phyloP scores from a whole-genome alignment of 2,113 vertebrate species.

The Spea bombifrons region DNA sequence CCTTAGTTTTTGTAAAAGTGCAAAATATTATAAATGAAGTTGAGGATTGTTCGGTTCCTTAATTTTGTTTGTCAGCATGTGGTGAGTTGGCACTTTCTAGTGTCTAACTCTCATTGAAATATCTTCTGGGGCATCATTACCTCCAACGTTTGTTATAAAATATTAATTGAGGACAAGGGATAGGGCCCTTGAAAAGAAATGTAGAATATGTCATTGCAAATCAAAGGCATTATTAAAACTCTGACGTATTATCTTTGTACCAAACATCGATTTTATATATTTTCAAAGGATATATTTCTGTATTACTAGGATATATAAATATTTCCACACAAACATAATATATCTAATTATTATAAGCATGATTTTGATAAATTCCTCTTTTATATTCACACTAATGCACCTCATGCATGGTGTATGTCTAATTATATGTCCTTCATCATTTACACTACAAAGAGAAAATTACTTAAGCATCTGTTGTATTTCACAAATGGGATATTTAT shows the following conservation, averaged over 20 bases:
- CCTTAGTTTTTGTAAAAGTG: constrained; percentile 11
- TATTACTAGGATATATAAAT: background rate
- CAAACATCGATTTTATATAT: too few species aligned
- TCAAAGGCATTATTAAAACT: background rate
- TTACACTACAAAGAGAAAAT: constrained; percentile 3
- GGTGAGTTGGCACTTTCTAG: constrained; percentile 11
- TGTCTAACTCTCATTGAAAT: background rate
- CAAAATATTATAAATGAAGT: constrained; percentile 23
- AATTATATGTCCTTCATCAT: background rate
- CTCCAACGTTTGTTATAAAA: constrained; percentile 10
- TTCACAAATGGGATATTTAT: constrained; percentile 3
- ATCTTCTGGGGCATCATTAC: constrained; percentile 30
- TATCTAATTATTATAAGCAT: background rate
- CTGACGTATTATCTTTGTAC: too few species aligned
- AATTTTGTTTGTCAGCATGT: constrained; percentile 6
- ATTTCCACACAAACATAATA: background rate
- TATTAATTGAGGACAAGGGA: constrained; percentile 26
- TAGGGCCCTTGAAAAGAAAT: background rate
- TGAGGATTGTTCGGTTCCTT: constrained; percentile 7
- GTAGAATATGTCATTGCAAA: background rate
- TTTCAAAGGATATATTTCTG: background rate
- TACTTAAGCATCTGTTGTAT: constrained; percentile 6
- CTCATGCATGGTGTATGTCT: background rate
- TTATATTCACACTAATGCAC: background rate
- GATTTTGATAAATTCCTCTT: background rate